Evolutionary conservation across 2,797 vertebrate species (phyloP).

Genomic region (Sebastes variabilis): DNA sequence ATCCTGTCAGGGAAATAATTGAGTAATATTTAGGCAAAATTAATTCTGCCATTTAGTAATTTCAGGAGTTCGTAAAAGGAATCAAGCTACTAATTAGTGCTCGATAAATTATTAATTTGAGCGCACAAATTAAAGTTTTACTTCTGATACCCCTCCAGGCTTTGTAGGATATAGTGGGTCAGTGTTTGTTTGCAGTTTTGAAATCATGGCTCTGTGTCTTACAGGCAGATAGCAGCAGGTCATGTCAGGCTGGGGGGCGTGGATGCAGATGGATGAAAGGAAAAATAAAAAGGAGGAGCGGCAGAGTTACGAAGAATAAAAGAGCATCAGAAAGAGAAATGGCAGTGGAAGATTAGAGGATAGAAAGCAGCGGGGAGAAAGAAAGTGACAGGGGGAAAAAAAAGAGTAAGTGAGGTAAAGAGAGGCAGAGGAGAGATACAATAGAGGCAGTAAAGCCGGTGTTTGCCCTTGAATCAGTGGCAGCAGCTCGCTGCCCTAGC

Average conservation of each 20-base stretch:
- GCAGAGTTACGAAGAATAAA: background rate
- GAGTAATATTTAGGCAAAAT: background rate
- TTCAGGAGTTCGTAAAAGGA: background rate
- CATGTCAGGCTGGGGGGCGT: background rate
- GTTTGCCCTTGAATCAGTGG: constrained; percentile 50
- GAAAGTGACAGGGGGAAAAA: background rate
- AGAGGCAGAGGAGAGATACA: background rate
- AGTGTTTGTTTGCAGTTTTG: background rate
- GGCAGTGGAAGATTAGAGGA: constrained; percentile 5
- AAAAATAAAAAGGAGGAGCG: background rate
- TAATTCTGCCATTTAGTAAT: background rate
- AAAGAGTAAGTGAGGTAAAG: background rate
- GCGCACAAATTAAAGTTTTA: background rate
- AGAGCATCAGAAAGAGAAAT: background rate
- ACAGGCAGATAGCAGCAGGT: background rate
- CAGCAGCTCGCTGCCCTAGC: constrained; percentile 42
- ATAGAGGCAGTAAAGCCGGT: background rate
- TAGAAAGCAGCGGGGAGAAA: background rate
- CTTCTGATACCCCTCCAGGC: background rate
- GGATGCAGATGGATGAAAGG: background rate
- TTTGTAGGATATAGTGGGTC: background rate
- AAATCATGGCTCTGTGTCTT: background rate
- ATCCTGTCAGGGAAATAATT: background rate
- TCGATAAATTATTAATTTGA: background rate
- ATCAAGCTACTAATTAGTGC: background rate